Conservation (phyloP, 2,888 invertebrate species). For the Clusia tigrina region DNA sequence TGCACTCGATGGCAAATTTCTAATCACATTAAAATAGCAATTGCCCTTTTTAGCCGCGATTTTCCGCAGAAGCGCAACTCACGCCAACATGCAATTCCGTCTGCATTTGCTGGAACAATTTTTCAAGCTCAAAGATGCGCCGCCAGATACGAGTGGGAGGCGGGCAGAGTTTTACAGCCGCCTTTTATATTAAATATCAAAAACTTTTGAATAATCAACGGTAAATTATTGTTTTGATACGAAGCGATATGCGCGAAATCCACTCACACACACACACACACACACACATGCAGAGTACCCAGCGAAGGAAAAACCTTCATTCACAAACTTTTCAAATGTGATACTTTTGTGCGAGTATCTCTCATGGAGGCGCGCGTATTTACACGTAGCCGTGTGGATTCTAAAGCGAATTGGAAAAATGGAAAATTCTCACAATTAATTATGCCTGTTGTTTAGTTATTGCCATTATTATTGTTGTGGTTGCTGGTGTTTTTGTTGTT, state of each 20-base stretch:
- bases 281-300: not conserved
- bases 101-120: not conserved
- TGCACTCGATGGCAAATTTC: too few species aligned
- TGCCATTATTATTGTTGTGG: too few species aligned
- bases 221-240: too few species aligned
- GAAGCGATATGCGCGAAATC: too few species aligned
- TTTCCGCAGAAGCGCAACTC: not conserved
- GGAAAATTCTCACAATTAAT: conserved; percentile 29
- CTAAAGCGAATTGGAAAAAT: not conserved
- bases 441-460: too few species aligned
- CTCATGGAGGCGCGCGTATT: too few species aligned
- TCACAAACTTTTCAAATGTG: too few species aligned
- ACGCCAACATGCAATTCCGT: conserved; percentile 1
- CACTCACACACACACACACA: conserved; percentile 7
- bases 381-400: conserved; percentile 2
- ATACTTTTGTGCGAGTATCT: too few species aligned
- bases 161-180: not conserved
- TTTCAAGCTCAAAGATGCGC: not conserved
- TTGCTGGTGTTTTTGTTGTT: conserved; percentile 14
- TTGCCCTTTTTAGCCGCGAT: conserved; percentile 1
- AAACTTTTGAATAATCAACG: conserved; percentile 26
- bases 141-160: not conserved
- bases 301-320: too few species aligned
- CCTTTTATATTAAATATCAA: not conserved
- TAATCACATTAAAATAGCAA: too few species aligned